phyloP scores from a whole-genome alignment of 2,797 vertebrate species.

The Coregonus suidteri region DNA sequence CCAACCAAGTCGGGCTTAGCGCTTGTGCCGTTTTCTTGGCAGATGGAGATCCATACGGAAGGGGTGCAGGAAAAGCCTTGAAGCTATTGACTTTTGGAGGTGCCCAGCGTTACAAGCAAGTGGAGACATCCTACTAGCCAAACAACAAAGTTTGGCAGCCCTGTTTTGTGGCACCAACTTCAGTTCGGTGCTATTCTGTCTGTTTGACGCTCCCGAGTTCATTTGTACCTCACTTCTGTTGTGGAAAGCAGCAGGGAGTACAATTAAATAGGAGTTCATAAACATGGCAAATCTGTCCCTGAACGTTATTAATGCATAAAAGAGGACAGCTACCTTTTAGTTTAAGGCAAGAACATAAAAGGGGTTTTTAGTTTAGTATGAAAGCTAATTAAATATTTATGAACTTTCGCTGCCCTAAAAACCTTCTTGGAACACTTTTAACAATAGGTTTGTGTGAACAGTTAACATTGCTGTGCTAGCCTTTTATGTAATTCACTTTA shows the following conservation, averaged over 20 bases:
- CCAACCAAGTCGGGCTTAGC: not conserved
- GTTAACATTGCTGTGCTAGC: too few species aligned
- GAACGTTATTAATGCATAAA: not conserved
- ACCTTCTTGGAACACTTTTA: too few species aligned
- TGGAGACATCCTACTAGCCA: not conserved
- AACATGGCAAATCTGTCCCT: not conserved
- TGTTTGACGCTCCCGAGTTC: not conserved
- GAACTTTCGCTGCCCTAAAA: not conserved
- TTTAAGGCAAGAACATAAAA: not conserved
- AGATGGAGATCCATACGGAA: slow-evolving; percentile 24
- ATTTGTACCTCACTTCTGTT: not conserved
- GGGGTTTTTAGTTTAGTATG: not conserved
- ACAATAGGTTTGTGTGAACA: not conserved
- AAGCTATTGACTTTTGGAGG: slow-evolving; percentile 22
- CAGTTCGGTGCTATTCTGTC: not conserved
- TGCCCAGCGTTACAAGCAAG: not conserved
- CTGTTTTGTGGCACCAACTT: not conserved
- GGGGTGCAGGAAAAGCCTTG: not conserved
- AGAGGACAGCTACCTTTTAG: not conserved
- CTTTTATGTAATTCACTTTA: too few species aligned
- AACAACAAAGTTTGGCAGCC: not conserved
- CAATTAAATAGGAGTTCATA: not conserved
- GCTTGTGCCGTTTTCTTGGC: slow-evolving; percentile 8
- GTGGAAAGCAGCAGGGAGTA: not conserved
- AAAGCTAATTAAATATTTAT: not conserved